A percentile compares a stretch with the other conserved stretches of the same genome.
Evolutionary conservation across 1,140 invertebrate genomes (phyloP).

Genomic region (Nautilus pompilius): DNA sequence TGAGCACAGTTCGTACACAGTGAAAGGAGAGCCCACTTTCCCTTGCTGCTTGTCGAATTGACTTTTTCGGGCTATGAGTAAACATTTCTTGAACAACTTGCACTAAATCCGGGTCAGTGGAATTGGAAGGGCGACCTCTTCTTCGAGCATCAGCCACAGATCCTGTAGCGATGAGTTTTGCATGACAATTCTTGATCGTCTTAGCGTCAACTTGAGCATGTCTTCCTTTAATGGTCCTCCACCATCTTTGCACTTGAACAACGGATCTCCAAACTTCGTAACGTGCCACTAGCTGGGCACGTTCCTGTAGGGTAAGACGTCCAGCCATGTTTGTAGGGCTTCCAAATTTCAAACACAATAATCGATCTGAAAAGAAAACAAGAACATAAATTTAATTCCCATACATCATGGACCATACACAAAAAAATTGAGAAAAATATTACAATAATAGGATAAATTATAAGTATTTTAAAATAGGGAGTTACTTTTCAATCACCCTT

Average conservation of each 20-base stretch:
- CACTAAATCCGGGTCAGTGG: background rate
- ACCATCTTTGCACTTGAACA: background rate
- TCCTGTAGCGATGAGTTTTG: too few relatives aligned
- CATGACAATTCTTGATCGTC: slow-evolving; percentile 2
- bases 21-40: background rate
- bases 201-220: background rate
- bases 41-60: background rate
- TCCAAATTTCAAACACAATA: too few relatives aligned
- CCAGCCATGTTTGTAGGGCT: too few relatives aligned
- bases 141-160: background rate
- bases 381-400: too few relatives aligned
- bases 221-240: background rate
- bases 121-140: background rate
- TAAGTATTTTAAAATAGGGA: too few relatives aligned
- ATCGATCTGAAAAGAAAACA: too few relatives aligned
- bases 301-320: background rate
- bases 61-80: background rate
- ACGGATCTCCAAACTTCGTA: background rate
- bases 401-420: too few relatives aligned
- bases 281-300: background rate
- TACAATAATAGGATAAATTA: too few relatives aligned
- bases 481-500: too few relatives aligned
- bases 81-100: background rate
- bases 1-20: background rate
- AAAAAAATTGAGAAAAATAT: too few relatives aligned